Evolutionary conservation across 2,888 invertebrate species (phyloP), one percentile per base, ranked within the genome.

Genomic region (Melangyna quadrimaculata): DNA sequence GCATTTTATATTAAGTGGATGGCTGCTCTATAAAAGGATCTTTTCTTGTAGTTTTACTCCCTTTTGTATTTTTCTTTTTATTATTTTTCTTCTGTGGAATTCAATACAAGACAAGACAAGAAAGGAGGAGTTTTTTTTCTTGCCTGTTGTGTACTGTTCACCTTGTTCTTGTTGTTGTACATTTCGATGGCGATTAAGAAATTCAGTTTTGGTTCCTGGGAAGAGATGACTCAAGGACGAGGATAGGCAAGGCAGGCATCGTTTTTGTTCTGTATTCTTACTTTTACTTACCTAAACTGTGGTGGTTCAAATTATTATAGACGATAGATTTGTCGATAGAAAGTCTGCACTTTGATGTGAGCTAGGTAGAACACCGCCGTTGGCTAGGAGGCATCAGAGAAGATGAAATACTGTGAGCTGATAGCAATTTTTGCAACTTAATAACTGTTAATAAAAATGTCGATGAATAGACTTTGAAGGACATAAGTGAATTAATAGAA

Each of bases 1-100:
- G 84, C 84, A 84, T 84, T 84, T 67, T 84, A 80, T 80, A 79
- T 84, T 84, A 80, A 80, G 84, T 84, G 80, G 75, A 84, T 80
- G 84, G 71, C 80, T 84, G 83, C 59, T 71, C 43, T 75, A 61
- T 71, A 59, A 84, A 84, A 80, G 67, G 79, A 84, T 80, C 78
- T 84, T 75, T 80, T 80, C 72, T 84, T 77, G 72, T 72, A 77
- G 75, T 80, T 84, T 74, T 75, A 45, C 67, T 80, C 71, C 53
- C 61, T 67, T 75, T 80, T 79, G 70, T 67, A 51, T 74, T 48
- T 73, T 37, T 40, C 6, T 40, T 14, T 40, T 43, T n/a, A n/a
- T 1, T 17, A 43, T 43, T 43, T 59, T 55, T 59, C 24, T 57
- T 75, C 72, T 71, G 51, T 63, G 74, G 57, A 79, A 83, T 83